Evolutionary conservation across 2,113 vertebrate species (phyloP).

Genomic region (Cyanoliseus patagonus): DNA sequence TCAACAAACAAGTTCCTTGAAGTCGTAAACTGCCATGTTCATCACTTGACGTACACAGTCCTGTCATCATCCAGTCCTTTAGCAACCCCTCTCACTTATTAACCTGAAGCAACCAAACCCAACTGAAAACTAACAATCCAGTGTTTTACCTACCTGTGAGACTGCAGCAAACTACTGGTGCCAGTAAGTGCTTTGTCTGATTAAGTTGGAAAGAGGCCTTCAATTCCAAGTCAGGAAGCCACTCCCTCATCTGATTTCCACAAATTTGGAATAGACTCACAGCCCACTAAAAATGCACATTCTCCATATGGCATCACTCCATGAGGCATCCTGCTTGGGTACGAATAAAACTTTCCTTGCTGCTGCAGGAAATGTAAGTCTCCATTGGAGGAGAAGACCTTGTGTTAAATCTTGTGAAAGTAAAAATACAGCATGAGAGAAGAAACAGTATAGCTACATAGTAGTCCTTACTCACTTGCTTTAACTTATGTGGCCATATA

Average conservation of each 20-base stretch:
- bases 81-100: not conserved
- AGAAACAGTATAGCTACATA: not conserved
- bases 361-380: not conserved
- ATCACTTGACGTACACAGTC: not conserved
- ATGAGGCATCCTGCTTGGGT: not conserved
- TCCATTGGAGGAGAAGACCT: not conserved
- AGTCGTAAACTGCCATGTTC: not conserved
- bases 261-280: not conserved
- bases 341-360: not conserved
- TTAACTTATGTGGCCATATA: not conserved
- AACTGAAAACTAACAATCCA: not conserved
- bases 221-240: not conserved
- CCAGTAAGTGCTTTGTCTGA: not conserved
- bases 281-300: not conserved
- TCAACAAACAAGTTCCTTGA: not conserved
- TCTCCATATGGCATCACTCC: not conserved
- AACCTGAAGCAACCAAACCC: not conserved
- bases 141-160: not conserved
- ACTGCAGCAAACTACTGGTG: not conserved
- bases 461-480: not conserved
- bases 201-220: not conserved
- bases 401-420: not conserved
- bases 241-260: not conserved
- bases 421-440: not conserved
- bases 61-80: not conserved